A percentile compares a stretch with the other conserved stretches of the same genome.
phyloP scores from a whole-genome alignment of 30 jellyfish, hydroid and myxozoan species.

The Pseudorhiza aurosa region DNA sequence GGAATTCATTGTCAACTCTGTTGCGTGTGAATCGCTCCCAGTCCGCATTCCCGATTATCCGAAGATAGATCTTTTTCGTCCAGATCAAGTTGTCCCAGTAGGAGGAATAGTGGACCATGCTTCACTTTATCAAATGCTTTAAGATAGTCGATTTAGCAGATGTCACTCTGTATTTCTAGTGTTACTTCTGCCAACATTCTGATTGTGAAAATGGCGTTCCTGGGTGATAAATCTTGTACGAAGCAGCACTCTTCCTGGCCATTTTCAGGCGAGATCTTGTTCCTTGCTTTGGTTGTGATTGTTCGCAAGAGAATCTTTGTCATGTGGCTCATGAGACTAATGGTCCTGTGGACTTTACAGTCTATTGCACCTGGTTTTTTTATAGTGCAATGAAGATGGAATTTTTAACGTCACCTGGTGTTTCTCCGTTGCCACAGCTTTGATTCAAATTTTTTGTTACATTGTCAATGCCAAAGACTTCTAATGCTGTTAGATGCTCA shows the following conservation, averaged over 20 bases:
- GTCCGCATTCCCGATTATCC: not conserved
- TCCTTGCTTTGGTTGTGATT: not conserved
- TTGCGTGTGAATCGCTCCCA: constrained; percentile 35
- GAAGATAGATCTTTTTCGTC: constrained; percentile 18
- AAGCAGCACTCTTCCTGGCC: not conserved
- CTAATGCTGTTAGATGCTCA: constrained; percentile 11
- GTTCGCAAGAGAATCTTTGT: not conserved
- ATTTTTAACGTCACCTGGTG: constrained; percentile 13
- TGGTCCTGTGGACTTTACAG: constrained; percentile 49
- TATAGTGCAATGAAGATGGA: constrained; percentile 13
- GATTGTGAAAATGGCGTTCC: constrained; percentile 20
- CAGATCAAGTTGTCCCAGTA: not conserved
- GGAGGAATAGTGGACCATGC: not conserved
- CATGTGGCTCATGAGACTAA: constrained; percentile 39
- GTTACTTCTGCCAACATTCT: not conserved
- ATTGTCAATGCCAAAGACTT: not conserved
- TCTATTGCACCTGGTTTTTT: constrained; percentile 33
- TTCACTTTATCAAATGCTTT: constrained; percentile 34
- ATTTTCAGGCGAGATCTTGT: not conserved
- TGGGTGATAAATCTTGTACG: constrained; percentile 7
- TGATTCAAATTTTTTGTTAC: not conserved
- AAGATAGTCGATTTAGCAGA: constrained; percentile 12
- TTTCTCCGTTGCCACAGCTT: constrained; percentile 28
- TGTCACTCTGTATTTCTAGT: constrained; percentile 21
- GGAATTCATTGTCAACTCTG: not conserved